Conservation (phyloP, 1,140 invertebrate genomes). For the Drosophila insularis region DNA sequence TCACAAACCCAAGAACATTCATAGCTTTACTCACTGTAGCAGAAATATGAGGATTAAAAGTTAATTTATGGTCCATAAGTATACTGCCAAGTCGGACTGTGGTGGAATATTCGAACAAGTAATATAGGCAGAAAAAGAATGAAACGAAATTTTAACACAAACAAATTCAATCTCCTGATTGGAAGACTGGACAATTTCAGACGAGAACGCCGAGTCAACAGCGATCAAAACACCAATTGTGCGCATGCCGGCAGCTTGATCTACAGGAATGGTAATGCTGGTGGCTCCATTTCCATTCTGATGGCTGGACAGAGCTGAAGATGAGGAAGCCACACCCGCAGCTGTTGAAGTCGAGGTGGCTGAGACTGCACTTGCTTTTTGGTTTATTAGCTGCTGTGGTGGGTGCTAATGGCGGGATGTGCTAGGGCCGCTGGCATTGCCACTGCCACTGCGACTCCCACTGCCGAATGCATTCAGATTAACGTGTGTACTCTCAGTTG, state of each 20-base stretch:
- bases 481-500: constrained; percentile 88
- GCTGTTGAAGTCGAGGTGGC: constrained; percentile 36
- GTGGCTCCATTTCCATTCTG: constrained; percentile 59
- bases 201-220: too few relatives aligned
- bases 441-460: constrained; percentile 76
- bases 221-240: constrained; percentile 83
- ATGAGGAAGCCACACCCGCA: constrained; percentile 39
- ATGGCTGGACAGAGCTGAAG: constrained; percentile 40
- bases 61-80: too few relatives aligned
- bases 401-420: constrained; percentile 42
- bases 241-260: constrained; percentile 72
- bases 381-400: constrained; percentile 65
- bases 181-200: too few relatives aligned
- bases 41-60: too few relatives aligned
- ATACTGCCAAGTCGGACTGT: too few relatives aligned
- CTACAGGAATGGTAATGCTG: constrained; percentile 72
- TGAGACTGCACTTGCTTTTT: constrained; percentile 57
- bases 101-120: too few relatives aligned
- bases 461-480: constrained; percentile 85
- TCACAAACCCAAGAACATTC: too few relatives aligned
- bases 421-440: constrained; percentile 40
- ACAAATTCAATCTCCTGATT: too few relatives aligned
- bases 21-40: too few relatives aligned
- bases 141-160: too few relatives aligned
- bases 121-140: too few relatives aligned